Conservation (phyloP, 1,140 invertebrate genomes). For the Drosophila murphyi region DNA sequence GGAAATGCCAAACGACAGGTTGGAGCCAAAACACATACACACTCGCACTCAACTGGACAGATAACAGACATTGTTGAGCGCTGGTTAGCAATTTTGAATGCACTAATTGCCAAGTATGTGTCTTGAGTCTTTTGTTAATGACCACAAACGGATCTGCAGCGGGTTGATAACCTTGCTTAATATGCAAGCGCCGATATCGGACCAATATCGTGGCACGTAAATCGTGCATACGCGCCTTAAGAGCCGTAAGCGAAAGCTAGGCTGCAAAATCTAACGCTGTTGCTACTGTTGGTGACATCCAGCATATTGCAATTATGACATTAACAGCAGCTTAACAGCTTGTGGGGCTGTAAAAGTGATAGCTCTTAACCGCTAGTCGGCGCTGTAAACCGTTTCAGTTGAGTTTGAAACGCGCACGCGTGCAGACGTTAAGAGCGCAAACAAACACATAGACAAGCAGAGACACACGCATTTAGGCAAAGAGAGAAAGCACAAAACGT, state of each 20-base stretch:
- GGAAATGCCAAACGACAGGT: constrained; percentile 80
- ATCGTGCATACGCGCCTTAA: constrained; percentile 24
- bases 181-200: constrained; percentile 14
- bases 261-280: constrained; percentile 24
- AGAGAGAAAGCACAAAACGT: constrained; percentile 54
- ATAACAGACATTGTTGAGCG: constrained; percentile 64
- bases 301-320: constrained; percentile 36
- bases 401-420: constrained; percentile 76
- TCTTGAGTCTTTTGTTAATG: constrained; percentile 52
- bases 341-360: constrained; percentile 29
- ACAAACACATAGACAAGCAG: constrained; percentile 9
- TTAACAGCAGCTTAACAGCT: constrained; percentile 42
- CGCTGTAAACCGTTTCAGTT: constrained; percentile 76
- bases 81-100: constrained; percentile 51
- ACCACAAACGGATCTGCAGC: constrained; percentile 29
- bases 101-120: constrained; percentile 60
- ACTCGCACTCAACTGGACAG: constrained; percentile 17
- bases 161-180: constrained; percentile 52
- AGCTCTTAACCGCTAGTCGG: constrained; percentile 63
- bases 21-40: constrained; percentile 22
- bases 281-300: constrained; percentile 14
- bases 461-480: neutral
- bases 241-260: constrained; percentile 27
- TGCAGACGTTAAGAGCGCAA: constrained; percentile 49
- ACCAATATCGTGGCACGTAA: constrained; percentile 37